Evolutionary conservation across 2,888 invertebrate species (phyloP).

Genomic region (Seira ritae): DNA sequence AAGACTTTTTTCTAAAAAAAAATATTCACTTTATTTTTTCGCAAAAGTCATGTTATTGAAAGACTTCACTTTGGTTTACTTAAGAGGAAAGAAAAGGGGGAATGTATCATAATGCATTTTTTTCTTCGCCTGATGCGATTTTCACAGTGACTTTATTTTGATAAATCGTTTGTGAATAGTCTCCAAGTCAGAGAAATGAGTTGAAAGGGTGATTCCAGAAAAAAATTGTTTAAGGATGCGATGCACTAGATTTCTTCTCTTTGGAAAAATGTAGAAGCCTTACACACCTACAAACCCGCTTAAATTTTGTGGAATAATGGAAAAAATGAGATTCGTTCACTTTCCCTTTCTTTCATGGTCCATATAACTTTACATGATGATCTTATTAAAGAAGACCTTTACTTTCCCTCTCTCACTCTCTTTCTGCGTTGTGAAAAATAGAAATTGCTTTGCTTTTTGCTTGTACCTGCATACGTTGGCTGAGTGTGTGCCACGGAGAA

Average conservation of each 20-base stretch:
- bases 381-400: constrained; percentile 42
- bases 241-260: no score
- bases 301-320: no score
- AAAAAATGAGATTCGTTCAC: neutral
- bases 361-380: constrained; percentile 61
- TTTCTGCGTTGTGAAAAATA: constrained; percentile 18
- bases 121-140: neutral
- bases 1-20: neutral
- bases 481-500: neutral
- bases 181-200: neutral
- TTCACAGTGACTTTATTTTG: neutral
- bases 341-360: constrained; percentile 49
- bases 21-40: no score
- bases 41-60: no score
- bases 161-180: neutral
- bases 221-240: no score
- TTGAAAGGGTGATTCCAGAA: no score
- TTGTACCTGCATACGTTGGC: no score
- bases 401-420: constrained; percentile 30
- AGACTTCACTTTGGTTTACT: no score
- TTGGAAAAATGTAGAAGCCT: no score
- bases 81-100: no score
- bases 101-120: neutral
- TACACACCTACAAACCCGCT: no score
- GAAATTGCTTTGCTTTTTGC: neutral